Base-by-base conservation (phyloP, 1,140 invertebrate species). In the Hylaeus anthracinus region DNA sequence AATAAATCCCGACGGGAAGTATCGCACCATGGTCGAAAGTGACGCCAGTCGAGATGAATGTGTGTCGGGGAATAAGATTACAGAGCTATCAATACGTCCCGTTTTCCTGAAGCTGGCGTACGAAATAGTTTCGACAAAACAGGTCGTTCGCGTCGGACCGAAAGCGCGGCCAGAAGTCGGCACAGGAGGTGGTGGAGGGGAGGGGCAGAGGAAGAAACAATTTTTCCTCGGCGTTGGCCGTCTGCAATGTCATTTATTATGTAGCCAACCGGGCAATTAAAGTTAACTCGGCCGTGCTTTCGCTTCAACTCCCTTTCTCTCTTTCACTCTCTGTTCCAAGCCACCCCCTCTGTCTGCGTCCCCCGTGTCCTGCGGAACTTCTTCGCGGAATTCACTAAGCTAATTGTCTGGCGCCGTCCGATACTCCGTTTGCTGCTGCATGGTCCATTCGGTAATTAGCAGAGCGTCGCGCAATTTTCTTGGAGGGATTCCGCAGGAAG, bases 381-480 rank as follows among this genome's bases (percentile, higher is more conserved):
- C 85, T 89, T 90, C 87, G 83, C 72, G 85, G 85, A 90, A 90
- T 91, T 87, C 80, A 81, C 82, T 83, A 86, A 89, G 88, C 88
- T 90, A 91, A 91, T 91, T 90, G 90, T 90, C 90, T 86, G 88
- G 84, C 88, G 89, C 88, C 90, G 81, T 83, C 79, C 80, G 76
- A 89, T 88, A 86, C 80, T 72, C 65, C 51, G n/a, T 61, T 72
- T 41, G 45, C 55, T 66, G 51, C 55, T 67, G 48, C 82, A 45
- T 63, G 67, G 45, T 71, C 66, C 74, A 61, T 86, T 84, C 80
- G 81, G 74, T 85, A 87, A 88, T 88, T 88, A 88, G 69, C 48
- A 72, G 37, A 71, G 79, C 85, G 72, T 76, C 79, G 63, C 72
- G 84, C 70, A 80, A 81, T 83, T 81, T 69, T 37, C 58, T 61